Conservation (phyloP, 2,888 invertebrate species). For the Disparrhopalites patrizii region DNA sequence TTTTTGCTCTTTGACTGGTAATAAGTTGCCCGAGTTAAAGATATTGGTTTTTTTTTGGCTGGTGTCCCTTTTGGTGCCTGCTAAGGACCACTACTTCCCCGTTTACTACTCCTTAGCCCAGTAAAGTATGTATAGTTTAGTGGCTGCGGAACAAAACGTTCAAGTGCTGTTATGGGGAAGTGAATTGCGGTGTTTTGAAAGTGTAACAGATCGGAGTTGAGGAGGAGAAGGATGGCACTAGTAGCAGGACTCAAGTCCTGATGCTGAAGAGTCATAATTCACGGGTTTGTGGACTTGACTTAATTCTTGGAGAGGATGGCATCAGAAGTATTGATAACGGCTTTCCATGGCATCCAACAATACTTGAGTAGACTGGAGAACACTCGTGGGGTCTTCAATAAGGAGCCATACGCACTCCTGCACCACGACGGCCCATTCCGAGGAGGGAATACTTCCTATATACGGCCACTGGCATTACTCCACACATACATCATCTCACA, state of each 20-base stretch:
- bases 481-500: conserved; percentile 9
- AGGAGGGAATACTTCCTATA: not conserved
- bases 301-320: conserved; percentile 33
- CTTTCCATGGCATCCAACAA: conserved; percentile 37
- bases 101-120: no score
- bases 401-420: not conserved
- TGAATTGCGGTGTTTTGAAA: conserved; percentile 35
- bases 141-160: conserved; percentile 28
- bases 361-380: conserved; percentile 37
- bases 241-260: conserved; percentile 12
- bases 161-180: conserved; percentile 28
- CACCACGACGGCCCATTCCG: not conserved
- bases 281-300: conserved; percentile 46
- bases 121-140: no score
- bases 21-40: no score
- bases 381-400: conserved; percentile 31
- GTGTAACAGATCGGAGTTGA: conserved; percentile 30
- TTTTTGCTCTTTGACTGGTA: no score
- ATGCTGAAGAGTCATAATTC: conserved; percentile 41
- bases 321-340: conserved; percentile 35
- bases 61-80: no score
- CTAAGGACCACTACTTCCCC: no score
- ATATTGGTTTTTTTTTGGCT: no score
- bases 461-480: not conserved
- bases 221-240: no score